Percentiles rank a stretch among this genome's conserved stretches.
These are phyloP conservation scores for Aphelocoma coerulescens DNA, from an alignment of 2,113 vertebrate species.

Conservation along the genomic window DNA sequence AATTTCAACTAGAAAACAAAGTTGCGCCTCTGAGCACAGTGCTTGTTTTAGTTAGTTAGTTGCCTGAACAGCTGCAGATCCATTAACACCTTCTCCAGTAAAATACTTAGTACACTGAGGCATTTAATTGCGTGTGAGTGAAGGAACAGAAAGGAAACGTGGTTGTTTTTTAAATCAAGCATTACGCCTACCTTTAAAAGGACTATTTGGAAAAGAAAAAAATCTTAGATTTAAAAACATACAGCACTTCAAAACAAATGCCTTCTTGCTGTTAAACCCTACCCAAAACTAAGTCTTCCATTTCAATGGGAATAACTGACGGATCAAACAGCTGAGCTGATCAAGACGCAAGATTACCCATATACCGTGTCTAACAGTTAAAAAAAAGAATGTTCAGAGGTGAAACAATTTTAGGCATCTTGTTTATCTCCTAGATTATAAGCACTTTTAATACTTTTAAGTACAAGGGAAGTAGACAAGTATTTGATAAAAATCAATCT, in stretches of 20 bases:
- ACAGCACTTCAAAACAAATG: neutral
- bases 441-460: neutral
- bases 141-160: neutral
- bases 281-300: neutral
- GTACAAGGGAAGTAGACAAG: neutral
- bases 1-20: neutral
- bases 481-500: neutral
- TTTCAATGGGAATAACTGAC: neutral
- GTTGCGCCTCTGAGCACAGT: neutral
- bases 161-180: neutral
- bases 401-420: neutral
- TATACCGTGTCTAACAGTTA: neutral
- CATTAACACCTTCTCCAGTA: neutral
- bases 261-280: neutral
- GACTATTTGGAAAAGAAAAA: neutral
- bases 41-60: neutral
- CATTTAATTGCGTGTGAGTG: neutral
- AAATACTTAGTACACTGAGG: neutral
- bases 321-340: neutral
- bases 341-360: neutral
- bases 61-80: neutral
- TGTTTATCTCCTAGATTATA: neutral
- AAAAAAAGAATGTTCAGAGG: neutral
- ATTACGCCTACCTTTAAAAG: neutral
- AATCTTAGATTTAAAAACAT: neutral